Base-by-base conservation (phyloP, 2,113 vertebrate genomes). In the Platycercus adscitus region DNA sequence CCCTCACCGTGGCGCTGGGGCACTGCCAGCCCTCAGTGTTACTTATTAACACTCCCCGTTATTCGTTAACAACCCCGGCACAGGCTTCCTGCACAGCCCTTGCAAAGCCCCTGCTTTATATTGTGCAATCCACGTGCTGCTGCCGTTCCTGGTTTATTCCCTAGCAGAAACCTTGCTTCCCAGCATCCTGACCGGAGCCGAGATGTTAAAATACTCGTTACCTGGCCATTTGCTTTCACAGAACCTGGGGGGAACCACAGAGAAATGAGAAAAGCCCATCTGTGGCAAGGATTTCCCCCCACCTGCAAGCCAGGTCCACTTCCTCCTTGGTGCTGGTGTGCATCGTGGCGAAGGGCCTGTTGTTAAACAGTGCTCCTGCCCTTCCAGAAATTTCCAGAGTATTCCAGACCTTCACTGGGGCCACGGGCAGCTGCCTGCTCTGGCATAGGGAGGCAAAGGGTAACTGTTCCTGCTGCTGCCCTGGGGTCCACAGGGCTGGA, bases 391-490 rank as follows among this genome's bases (percentile, higher is more conserved):
- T 66, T 73, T 93, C 88, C 83, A 39, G 70, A 44, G 28, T 4
- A 39, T 37, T 53, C 10, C n/a, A 76, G 82, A 56, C 53, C 16
- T 73, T 37, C 18, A 7, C 12, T 0, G 0, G 24, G 47, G 24
- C 68, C 80, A 20, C 0, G 0, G 49, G 33, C 0, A 1, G 61
- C 35, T 47, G n/a, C 35, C 1, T 12, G 49, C 18, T 11, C 53
- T 0, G 1, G 44, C 26, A 37, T 1, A 4, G 52, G 31, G 23
- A n/a, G 3, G 58, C 6, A 0, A 26, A 13, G 76, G 20, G 33
- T 4, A 9, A 29, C 44, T 19, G 17, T 43, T 15, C 66, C 37
- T 35, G 56, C 33, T 58, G 56, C 56, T 35, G 44, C 13, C 31
- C 24, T 6, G 9, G 26, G 10, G 4, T 39, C n/a, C 11, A 1